Evolutionary conservation across 2,113 vertebrate genomes (phyloP).

Genomic region (Fregata magnificens): DNA sequence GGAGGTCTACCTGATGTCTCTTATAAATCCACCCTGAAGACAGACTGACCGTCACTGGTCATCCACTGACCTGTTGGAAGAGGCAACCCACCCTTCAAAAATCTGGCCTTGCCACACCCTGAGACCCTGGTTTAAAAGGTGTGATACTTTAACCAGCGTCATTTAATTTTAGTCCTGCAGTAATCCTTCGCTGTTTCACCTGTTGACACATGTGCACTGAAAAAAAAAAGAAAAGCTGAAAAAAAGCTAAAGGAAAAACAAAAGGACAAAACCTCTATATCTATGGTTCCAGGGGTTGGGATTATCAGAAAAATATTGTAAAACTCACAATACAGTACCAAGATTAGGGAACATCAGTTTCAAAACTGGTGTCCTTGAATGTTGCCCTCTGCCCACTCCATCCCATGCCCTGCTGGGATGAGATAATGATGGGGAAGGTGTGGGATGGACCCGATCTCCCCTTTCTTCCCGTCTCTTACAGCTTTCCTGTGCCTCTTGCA

Average conservation of each 20-base stretch:
- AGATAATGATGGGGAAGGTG: background rate
- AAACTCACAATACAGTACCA: background rate
- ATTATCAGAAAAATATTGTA: background rate
- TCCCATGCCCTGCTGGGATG: background rate
- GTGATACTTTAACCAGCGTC: rapidly evolving
- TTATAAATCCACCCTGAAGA: background rate
- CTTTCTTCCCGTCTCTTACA: background rate
- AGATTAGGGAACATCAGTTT: background rate
- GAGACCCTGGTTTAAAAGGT: background rate
- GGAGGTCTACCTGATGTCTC: background rate
- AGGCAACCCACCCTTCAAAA: background rate
- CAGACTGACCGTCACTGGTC: background rate
- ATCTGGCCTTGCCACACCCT: background rate
- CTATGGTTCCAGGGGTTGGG: background rate
- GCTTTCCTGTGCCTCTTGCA: background rate
- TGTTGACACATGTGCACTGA: background rate
- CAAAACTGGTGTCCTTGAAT: background rate
- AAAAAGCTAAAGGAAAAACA: background rate
- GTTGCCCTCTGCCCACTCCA: background rate
- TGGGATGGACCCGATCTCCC: background rate
- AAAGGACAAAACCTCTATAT: background rate
- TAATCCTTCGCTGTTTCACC: background rate
- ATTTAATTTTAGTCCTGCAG: background rate
- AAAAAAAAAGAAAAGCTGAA: background rate
- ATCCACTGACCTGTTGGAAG: background rate